Percentiles rank a stretch among this genome's conserved stretches.
Evolutionary conservation across 2,797 vertebrate species (phyloP).

Genomic region (Pseudotriccus pelzelni): DNA sequence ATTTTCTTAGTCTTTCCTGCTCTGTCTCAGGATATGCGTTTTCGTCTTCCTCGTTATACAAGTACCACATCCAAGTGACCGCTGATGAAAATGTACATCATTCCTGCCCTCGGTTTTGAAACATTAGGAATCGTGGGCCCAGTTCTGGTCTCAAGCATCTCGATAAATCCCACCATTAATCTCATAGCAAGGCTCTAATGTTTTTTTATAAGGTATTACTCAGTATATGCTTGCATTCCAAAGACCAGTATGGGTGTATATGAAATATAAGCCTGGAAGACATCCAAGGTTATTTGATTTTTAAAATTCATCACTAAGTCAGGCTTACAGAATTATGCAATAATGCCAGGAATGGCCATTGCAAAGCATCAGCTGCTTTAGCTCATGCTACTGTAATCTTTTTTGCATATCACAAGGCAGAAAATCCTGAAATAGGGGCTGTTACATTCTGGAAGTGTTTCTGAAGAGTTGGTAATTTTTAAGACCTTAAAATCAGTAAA

Average conservation of each 20-base stretch:
- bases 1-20: background rate
- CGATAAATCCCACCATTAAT: background rate
- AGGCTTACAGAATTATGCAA: background rate
- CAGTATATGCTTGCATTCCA: background rate
- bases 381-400: background rate
- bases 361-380: slow-evolving; percentile 11
- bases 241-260: background rate
- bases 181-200: background rate
- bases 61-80: background rate
- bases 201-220: background rate
- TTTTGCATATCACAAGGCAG: background rate
- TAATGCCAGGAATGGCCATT: background rate
- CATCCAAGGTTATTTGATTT: slow-evolving; percentile 11
- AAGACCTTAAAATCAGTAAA: slow-evolving; percentile 6
- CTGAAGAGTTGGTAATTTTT: background rate
- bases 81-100: background rate
- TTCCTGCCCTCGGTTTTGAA: background rate
- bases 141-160: background rate
- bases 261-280: background rate
- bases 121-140: background rate
- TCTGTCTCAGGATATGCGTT: background rate
- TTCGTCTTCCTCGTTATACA: background rate
- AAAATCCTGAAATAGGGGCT: background rate
- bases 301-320: slow-evolving; percentile 6
- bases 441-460: background rate